Conservation (phyloP, 2,113 vertebrate genomes). For the Petroica traversi region DNA sequence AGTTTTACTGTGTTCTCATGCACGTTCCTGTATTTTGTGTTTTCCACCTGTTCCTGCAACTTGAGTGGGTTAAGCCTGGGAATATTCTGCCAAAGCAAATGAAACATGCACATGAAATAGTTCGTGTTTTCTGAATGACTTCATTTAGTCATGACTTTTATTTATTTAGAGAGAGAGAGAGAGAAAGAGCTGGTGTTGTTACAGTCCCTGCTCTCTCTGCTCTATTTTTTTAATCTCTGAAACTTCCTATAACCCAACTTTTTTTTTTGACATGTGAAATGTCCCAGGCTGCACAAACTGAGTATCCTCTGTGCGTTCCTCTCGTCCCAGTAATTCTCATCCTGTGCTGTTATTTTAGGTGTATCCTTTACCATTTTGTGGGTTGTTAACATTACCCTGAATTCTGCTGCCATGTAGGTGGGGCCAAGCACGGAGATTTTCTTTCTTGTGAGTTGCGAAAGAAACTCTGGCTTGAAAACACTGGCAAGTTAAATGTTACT, state of each 20-base stretch:
- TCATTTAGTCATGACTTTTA: conserved; percentile 26
- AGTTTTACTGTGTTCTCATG: background rate
- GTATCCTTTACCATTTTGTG: background rate
- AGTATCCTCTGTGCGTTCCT: background rate
- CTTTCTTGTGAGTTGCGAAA: background rate
- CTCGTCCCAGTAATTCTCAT: background rate
- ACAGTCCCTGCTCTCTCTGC: background rate
- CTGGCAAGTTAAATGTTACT: background rate
- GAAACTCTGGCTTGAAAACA: background rate
- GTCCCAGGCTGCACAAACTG: background rate
- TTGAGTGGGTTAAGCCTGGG: background rate
- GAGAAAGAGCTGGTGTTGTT: conserved; percentile 16
- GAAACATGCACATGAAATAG: conserved; percentile 18
- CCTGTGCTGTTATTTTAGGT: conserved; percentile 3
- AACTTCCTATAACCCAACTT: background rate
- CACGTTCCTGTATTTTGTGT: background rate
- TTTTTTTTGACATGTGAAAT: conserved; percentile 2
- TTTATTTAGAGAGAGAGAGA: background rate
- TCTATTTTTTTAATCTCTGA: conserved; percentile 19
- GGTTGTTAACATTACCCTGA: background rate
- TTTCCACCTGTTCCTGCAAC: background rate
- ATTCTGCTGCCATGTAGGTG: background rate
- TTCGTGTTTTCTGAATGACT: conserved; percentile 48
- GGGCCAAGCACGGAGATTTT: background rate
- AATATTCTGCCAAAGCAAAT: conserved; percentile 26